Evolutionary conservation across 1,140 invertebrate genomes (phyloP).

Genomic region (Eufriesea mexicana): DNA sequence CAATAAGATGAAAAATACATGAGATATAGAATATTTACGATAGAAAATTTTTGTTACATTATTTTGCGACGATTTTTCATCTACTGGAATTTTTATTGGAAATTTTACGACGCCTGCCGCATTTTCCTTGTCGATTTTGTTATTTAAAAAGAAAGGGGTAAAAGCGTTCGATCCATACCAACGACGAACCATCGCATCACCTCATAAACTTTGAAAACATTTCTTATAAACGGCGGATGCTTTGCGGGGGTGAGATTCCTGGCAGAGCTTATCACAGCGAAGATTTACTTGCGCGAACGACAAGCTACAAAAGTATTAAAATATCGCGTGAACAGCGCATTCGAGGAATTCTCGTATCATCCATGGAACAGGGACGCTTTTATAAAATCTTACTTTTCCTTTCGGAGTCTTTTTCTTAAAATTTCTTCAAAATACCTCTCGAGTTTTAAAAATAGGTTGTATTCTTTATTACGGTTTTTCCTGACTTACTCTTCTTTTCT

Average conservation of each 20-base stretch:
- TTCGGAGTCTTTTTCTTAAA: neutral
- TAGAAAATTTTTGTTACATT: slow-evolving; percentile 17
- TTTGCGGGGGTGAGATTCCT: slow-evolving; percentile 63
- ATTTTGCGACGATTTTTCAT: neutral
- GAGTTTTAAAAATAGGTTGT: neutral
- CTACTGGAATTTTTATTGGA: slow-evolving; percentile 47
- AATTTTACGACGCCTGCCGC: slow-evolving; percentile 28
- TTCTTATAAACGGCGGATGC: slow-evolving; percentile 67
- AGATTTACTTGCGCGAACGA: slow-evolving; percentile 62
- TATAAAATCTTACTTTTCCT: slow-evolving; percentile 2
- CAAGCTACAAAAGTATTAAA: slow-evolving; percentile 65
- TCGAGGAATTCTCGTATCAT: slow-evolving; percentile 48
- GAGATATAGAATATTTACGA: neutral
- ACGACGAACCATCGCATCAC: slow-evolving; percentile 52
- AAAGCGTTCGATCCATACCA: slow-evolving; percentile 44
- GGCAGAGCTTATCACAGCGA: slow-evolving; percentile 58
- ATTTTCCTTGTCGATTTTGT: slow-evolving; percentile 26
- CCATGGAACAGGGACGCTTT: slow-evolving; percentile 39
- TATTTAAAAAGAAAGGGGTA: slow-evolving; percentile 56
- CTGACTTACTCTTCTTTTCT: neutral
- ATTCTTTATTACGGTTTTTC: neutral
- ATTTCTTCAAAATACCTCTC: neutral
- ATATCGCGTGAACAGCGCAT: slow-evolving; percentile 60
- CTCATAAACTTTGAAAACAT: slow-evolving; percentile 68
- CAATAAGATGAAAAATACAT: neutral